Base-by-base conservation (phyloP, 2,888 invertebrate genomes). In the Agapostemon virescens region DNA sequence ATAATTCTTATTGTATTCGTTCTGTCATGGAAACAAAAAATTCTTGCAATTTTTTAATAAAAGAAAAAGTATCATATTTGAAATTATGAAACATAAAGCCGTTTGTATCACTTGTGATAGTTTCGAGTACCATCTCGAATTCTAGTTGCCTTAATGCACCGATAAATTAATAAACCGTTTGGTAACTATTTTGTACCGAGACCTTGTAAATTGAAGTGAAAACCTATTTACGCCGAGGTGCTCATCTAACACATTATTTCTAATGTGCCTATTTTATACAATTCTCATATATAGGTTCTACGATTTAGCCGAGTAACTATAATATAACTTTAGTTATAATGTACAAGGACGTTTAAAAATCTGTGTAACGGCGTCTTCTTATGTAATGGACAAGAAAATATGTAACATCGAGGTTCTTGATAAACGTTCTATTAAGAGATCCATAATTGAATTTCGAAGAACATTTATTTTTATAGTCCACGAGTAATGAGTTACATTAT, bases 91-190 rank as follows among this genome's bases (percentile, higher is more conserved):
- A 68, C 68, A 52, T 67, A 77, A 76, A 81, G 40, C 40, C 85
- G 81, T 83, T 76, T 79, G 71, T 83, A 83, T 83, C 79, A 83
- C 80, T 89, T 88, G 88, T 88, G 88, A 89, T 90, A 90, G 86
- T 88, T 85, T 88, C 85, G 87, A 85, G 86, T 74, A 76, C 66
- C 55, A 78, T 72, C 86, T 90, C 89, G 88, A 89, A 84, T 85
- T 88, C 86, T 85, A 89, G 88, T 90, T 90, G 91, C 91, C 91
- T 91, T 91, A 91, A 86, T 85, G 84, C 88, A 89, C 85, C 89
- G 85, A 88, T 85, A 88, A 84, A 89, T 87, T 87, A 88, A 86
- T 85, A 86, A 55, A 81, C 81, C 81, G 86, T 88, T 90, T 88
- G 88, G 88, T 90, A 91, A 82, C 85, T 87, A 90, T 88, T 88